phyloP scores from a whole-genome alignment of 2,113 vertebrate genomes.

The Capreolus pygargus region DNA sequence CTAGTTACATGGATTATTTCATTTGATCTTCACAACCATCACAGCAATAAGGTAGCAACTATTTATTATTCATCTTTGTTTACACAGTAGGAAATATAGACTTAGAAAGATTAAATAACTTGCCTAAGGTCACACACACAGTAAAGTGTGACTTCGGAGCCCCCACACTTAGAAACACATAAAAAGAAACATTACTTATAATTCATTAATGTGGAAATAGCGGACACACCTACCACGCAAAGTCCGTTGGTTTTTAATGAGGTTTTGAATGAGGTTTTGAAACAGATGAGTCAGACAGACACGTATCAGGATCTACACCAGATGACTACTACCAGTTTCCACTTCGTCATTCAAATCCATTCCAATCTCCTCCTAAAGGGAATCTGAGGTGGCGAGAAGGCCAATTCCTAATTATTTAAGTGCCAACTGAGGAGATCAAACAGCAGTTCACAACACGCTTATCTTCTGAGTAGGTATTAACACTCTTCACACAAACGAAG shows the following conservation, averaged over 20 bases:
- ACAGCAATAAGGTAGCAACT: background rate
- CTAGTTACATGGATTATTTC: background rate
- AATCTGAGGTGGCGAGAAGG: background rate
- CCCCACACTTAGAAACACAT: background rate
- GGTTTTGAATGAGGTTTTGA: background rate
- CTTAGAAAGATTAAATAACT: constrained; percentile 2
- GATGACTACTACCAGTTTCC: background rate
- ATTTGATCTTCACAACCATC: background rate
- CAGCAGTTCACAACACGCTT: background rate
- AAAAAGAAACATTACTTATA: background rate
- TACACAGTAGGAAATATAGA: background rate
- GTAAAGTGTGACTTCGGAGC: background rate
- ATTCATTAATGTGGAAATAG: background rate
- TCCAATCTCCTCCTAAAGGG: background rate
- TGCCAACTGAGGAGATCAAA: background rate
- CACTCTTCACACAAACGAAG: background rate
- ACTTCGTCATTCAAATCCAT: background rate
- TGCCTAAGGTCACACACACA: background rate
- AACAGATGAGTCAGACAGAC: constrained; percentile 13
- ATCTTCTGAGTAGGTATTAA: background rate
- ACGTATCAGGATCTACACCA: background rate
- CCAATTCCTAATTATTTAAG: background rate
- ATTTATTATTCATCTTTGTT: background rate
- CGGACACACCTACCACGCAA: background rate
- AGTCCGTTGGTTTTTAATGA: background rate